Percentiles rank a stretch among this genome's conserved stretches.
Conservation (phyloP, 2,888 invertebrate species). For the Drosophila mettleri region DNA sequence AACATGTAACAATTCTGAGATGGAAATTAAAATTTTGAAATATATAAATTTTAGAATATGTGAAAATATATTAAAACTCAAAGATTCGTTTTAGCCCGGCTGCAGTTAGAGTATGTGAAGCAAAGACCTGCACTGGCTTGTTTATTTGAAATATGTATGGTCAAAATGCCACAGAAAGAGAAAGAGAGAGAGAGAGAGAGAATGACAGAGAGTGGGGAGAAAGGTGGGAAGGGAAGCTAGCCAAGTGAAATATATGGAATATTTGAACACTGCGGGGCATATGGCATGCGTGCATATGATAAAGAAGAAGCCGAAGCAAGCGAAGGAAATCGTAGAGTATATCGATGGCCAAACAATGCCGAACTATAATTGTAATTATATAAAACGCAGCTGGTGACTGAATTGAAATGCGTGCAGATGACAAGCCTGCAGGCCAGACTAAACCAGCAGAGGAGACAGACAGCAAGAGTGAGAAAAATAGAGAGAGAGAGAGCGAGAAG, state of each 20-base stretch:
- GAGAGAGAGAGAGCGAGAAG: not conserved
- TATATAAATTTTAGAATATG: too few relatives aligned
- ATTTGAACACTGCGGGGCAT: not conserved
- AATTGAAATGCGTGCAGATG: constrained; percentile 37
- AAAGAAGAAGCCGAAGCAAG: not conserved
- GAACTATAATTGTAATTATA: constrained; percentile 34
- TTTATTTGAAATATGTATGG: constrained; percentile 15
- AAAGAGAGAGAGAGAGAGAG: not conserved
- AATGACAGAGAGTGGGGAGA: not conserved
- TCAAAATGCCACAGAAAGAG: constrained; percentile 19
- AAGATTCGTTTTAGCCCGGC: not conserved
- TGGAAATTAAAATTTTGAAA: too few relatives aligned
- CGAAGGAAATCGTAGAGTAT: constrained; percentile 7
- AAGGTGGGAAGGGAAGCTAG: constrained; percentile 24
- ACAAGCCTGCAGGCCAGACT: constrained; percentile 10
- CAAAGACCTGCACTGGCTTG: constrained; percentile 9
- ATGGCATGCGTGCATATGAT: constrained; percentile 14
- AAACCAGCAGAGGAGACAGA: not conserved
- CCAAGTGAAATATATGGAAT: constrained; percentile 24
- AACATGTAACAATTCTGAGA: too few relatives aligned
- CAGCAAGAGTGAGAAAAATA: not conserved
- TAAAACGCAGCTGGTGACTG: constrained; percentile 41
- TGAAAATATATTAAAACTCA: not conserved
- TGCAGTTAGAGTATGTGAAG: constrained; percentile 14
- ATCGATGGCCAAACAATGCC: constrained; percentile 6